A percentile compares a stretch with the other conserved stretches of the same genome.
Conservation (phyloP, 2,888 invertebrate genomes). For the Lottia gigantea region DNA sequence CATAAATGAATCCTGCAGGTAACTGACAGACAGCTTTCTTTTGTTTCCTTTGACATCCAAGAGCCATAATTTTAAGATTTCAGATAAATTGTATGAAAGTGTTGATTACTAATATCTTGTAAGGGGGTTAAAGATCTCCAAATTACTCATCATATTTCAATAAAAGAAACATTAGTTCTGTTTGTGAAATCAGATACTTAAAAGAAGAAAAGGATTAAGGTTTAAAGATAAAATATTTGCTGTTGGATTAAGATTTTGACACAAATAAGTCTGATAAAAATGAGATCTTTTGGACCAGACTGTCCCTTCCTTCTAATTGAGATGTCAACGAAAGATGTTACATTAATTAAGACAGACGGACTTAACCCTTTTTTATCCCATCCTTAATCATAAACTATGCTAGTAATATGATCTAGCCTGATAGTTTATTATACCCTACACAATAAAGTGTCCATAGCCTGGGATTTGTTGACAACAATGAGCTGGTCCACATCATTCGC, state of each 20-base stretch:
- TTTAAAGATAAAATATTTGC: constrained; percentile 3
- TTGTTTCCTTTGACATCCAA: no score
- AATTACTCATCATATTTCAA: no score
- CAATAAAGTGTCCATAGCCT: background rate
- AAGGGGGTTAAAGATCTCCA: no score
- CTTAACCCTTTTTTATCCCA: constrained; percentile 1
- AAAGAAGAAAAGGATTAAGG: background rate
- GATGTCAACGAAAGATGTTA: constrained; percentile 4
- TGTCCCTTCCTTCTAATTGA: background rate
- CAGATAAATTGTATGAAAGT: no score
- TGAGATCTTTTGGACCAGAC: background rate
- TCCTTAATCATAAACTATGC: background rate
- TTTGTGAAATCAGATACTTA: background rate
- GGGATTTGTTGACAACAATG: background rate
- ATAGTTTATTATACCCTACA: background rate
- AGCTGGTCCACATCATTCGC: background rate
- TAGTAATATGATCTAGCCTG: background rate
- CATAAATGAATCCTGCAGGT: no score
- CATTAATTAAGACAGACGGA: constrained; percentile 1
- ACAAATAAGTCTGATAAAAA: background rate
- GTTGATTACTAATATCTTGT: no score
- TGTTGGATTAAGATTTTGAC: background rate
- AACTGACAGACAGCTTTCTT: no score
- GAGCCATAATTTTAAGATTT: no score
- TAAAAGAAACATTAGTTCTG: background rate